Percentiles rank a stretch among this genome's conserved stretches.
Conservation (phyloP, 2,888 invertebrate genomes). For the Lasioglossum leucozonium region DNA sequence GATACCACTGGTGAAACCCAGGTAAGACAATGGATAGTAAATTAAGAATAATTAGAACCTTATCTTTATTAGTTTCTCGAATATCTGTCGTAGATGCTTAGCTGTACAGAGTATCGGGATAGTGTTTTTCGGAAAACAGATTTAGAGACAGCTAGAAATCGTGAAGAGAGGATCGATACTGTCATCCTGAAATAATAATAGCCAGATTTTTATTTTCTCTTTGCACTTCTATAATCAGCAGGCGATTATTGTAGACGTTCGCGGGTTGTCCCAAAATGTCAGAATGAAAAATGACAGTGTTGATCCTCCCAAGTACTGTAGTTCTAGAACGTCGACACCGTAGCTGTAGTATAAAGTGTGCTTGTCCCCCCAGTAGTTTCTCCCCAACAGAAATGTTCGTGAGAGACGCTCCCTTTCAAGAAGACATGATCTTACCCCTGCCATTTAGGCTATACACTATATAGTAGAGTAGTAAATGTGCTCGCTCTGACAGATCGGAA, state of each 20-base stretch:
- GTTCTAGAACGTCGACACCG: conserved; percentile 5
- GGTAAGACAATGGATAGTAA: conserved; percentile 68
- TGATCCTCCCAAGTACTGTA: not conserved
- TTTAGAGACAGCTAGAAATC: not conserved
- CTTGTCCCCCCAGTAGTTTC: conserved; percentile 32
- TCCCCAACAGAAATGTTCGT: conserved; percentile 3
- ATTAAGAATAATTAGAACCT: not conserved
- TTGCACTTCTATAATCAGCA: not conserved
- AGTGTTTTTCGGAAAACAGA: not conserved
- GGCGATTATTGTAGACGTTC: too few species aligned
- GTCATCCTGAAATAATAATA: not conserved
- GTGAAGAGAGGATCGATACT: not conserved
- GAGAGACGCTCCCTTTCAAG: not conserved
- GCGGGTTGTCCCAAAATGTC: not conserved
- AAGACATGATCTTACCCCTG: conserved; percentile 24
- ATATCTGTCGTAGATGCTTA: conserved; percentile 50
- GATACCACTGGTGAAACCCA: conserved; percentile 80
- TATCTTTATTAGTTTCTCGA: conserved; percentile 30
- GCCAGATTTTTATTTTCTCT: not conserved
- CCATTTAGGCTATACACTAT: conserved; percentile 32
- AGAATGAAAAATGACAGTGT: not conserved
- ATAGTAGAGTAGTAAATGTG: conserved; percentile 79
- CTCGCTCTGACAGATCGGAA: conserved; percentile 80
- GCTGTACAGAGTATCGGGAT: conserved; percentile 22
- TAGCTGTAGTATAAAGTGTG: conserved; percentile 43